Base-by-base conservation (phyloP, 2,888 invertebrate genomes). In the Galerucella calmariensis region DNA sequence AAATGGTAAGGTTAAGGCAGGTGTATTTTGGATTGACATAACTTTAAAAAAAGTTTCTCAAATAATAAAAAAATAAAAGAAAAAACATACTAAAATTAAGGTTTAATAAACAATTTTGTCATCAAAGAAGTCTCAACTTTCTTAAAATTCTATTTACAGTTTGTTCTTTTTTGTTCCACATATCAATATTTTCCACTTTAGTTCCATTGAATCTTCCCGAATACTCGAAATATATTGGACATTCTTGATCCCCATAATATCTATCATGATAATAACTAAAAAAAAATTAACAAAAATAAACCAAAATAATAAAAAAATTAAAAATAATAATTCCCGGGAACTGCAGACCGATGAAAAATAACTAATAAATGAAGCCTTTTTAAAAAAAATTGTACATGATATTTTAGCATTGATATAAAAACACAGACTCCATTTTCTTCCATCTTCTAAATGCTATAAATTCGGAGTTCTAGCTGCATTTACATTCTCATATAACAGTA, bases 61-160 rank as follows among this genome's bases (percentile, higher is more conserved):
- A 27, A 53, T 56, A 68, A 72, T 51, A 48, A 62, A 16, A 58
- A 58, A 51, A 69, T 48, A 75, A 74, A 75, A 8, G 74, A 53
- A 75, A 59, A 61, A 59, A 72, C 73, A 77, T 70, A 68, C 74
- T 76, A 66, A 73, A 35, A 58, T 74, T 67, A 63, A 62, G 6
- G 6, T 35, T 35, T 70, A 69, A 69, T 71, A 71, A 11, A 61
- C 11, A 59, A 62, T 69, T 56, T 66, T 56, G 69, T 53, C 20
- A 75, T 75, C 72, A 76, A 56, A 77, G 71, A 1, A 70, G 68
- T 59, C 69, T 56, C 35, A 79, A 65, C 44, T 75, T 76, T 71
- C 67, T 67, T 12, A 77, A 66, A 46, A 79, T 35, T 8, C 58
- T 56, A 67, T 63, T 76, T 11, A 76, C 12, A 51, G 67, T 67